A percentile compares a stretch with the other conserved stretches of the same genome.
phyloP scores from a whole-genome alignment of 2,113 vertebrate genomes.

The Capreolus pygargus region DNA sequence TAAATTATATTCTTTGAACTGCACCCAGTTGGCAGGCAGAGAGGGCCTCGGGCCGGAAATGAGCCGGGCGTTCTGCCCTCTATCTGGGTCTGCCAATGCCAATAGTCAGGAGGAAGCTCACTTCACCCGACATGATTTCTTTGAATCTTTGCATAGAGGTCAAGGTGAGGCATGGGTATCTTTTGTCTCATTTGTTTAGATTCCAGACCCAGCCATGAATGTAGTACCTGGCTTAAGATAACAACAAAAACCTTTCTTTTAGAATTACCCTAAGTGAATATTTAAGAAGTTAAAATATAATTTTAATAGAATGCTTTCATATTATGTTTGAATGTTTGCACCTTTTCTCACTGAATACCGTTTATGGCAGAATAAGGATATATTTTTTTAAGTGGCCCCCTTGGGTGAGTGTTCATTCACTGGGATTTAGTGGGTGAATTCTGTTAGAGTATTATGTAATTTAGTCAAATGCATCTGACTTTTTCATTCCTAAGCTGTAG shows the following conservation, averaged over 20 bases:
- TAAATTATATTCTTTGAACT: slow-evolving; percentile 94
- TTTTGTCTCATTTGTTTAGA: background rate
- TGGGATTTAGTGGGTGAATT: background rate
- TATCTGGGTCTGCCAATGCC: slow-evolving; percentile 69
- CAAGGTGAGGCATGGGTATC: slow-evolving; percentile 85
- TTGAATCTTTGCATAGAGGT: slow-evolving; percentile 91
- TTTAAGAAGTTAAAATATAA: background rate
- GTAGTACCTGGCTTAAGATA: background rate
- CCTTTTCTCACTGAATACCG: background rate
- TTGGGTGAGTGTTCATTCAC: background rate
- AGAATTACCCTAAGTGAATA: background rate
- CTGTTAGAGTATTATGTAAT: background rate
- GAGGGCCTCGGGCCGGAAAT: slow-evolving; percentile 70
- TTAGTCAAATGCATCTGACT: background rate
- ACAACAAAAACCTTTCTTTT: background rate
- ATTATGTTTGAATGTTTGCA: background rate
- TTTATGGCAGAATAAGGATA: slow-evolving; percentile 19
- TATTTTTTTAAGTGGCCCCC: background rate
- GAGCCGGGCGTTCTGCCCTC: background rate
- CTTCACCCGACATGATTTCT: slow-evolving; percentile 96
- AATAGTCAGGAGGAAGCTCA: slow-evolving; percentile 87
- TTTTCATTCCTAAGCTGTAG: background rate
- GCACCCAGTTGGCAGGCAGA: slow-evolving; percentile 83
- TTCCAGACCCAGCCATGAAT: background rate
- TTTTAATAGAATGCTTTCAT: background rate